Evolutionary conservation across 2,797 vertebrate species (phyloP).

Genomic region (Malacoctenus gilli): DNA sequence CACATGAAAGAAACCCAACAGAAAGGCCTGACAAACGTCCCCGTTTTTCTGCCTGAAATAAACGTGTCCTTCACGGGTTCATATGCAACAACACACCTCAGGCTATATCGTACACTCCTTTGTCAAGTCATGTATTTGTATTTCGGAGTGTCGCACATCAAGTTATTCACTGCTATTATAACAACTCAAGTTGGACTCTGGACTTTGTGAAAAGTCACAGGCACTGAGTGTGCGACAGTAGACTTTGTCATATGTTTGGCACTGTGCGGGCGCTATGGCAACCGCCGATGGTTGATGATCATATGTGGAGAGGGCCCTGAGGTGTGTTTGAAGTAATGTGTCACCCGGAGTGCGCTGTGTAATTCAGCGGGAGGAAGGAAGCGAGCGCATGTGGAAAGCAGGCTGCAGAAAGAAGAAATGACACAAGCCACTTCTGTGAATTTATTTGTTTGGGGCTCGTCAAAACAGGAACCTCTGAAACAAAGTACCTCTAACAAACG

Average conservation of each 20-base stretch:
- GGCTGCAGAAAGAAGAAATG: constrained; percentile 64
- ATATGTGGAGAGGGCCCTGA: constrained; percentile 7
- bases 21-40: too few relatives aligned
- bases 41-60: too few relatives aligned
- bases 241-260: constrained; percentile 43
- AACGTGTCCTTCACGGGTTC: too few relatives aligned
- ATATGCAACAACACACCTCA: too few relatives aligned
- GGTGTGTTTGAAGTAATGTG: constrained; percentile 43
- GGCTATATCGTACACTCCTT: too few relatives aligned
- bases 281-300: constrained; percentile 32
- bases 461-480: constrained; percentile 37
- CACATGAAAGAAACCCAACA: too few relatives aligned
- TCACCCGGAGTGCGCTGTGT: constrained; percentile 9
- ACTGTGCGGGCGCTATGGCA: constrained; percentile 28
- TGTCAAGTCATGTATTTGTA: too few relatives aligned
- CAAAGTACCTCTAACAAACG: constrained; percentile 13
- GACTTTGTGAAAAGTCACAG: too few relatives aligned
- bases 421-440: constrained; percentile 24
- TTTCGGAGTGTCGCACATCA: too few relatives aligned
- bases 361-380: constrained; percentile 59
- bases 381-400: constrained; percentile 56
- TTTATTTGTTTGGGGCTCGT: constrained; percentile 11
- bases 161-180: too few relatives aligned
- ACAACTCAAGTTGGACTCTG: too few relatives aligned
- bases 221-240: constrained; percentile 8